Base-by-base conservation (phyloP, 2,797 vertebrate genomes). In the Margarornis squamiger region DNA sequence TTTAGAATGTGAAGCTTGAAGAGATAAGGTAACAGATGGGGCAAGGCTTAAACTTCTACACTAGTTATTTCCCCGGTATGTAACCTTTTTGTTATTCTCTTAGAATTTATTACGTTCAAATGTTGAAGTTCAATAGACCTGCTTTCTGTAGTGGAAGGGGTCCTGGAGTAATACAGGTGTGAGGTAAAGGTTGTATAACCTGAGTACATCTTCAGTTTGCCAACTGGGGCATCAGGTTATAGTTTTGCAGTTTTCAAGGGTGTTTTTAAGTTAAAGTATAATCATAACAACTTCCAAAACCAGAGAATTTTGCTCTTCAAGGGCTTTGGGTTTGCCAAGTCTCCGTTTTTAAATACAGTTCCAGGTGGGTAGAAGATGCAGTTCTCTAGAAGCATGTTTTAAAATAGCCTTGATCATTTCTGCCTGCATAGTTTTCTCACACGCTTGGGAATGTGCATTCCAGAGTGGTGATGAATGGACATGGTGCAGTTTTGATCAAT, bases 381-480 rank as follows among this genome's bases (percentile, higher is more conserved):
- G 8, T 75, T 73, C 54, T 92, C 10, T 36, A 39, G 65, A 76
- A 63, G 79, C 12, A 2, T 71, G 2, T 78, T 87, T 54, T 86
- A 46, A 88, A 91, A 43, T 36, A 52, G 10, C 36, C 52, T 26
- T 46, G 43, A 6, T 89, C 1, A 22, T 49, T 93, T 90, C 38
- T 90, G 55, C 51, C 23, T 45, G 3, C 18, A 3, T 49, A 58
- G 26, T 51, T 67, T 58, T 71, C 67, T 82, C 1, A 10, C 38
- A 23, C 80, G 0, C n/a, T 86, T 59, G 88, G 29, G 54, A 95
- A 32, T 58, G 55, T 52, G 45, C 71, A 78, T 96, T 96, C 88
- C 81, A 92, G 55, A 80, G 46, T n/a, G 71, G 39, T 92, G 94
- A 94, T 82, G 80, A 92, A 63, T 57, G 51, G 70, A 72, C 17